phyloP scores from a whole-genome alignment of 1,140 invertebrate species.

The Drosophila kepulauana region DNA sequence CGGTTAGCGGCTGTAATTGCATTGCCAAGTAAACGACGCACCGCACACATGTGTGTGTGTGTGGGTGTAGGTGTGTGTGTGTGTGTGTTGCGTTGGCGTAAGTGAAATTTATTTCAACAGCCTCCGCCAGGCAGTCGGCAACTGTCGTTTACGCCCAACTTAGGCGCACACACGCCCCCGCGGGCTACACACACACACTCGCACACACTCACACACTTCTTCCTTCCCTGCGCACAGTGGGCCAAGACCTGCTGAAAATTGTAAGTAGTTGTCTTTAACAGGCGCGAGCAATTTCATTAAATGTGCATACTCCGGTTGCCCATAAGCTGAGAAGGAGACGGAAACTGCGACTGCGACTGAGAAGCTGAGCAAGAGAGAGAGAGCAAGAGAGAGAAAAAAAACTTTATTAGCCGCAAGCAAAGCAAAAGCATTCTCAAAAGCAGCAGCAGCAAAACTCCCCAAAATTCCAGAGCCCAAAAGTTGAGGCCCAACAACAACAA shows the following conservation, averaged over 20 bases:
- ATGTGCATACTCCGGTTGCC: not conserved
- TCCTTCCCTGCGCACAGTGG: slow-evolving; percentile 30
- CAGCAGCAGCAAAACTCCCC: too few relatives aligned
- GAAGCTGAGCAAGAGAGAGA: too few relatives aligned
- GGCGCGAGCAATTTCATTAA: slow-evolving; percentile 20
- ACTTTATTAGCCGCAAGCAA: too few relatives aligned
- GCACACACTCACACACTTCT: not conserved
- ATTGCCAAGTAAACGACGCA: slow-evolving; percentile 81
- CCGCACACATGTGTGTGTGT: slow-evolving; percentile 51
- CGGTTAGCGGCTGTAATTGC: slow-evolving; percentile 81
- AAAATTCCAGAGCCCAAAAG: too few relatives aligned
- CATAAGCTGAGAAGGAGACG: not conserved
- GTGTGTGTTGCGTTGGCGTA: slow-evolving; percentile 60
- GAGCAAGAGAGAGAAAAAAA: too few relatives aligned
- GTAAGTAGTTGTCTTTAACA: slow-evolving; percentile 9
- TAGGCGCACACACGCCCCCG: slow-evolving; percentile 10
- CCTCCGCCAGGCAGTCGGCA: slow-evolving; percentile 69
- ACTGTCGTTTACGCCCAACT: slow-evolving; percentile 69
- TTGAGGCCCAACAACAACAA: too few relatives aligned
- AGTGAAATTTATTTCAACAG: slow-evolving; percentile 81
- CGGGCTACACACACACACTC: not conserved
- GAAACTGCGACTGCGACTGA: not conserved
- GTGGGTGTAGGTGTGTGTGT: slow-evolving; percentile 30
- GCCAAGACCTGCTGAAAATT: slow-evolving; percentile 22
- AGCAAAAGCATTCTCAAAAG: too few relatives aligned